Conservation (phyloP, 2,888 invertebrate species). For the Lacanobia wlatinum region DNA sequence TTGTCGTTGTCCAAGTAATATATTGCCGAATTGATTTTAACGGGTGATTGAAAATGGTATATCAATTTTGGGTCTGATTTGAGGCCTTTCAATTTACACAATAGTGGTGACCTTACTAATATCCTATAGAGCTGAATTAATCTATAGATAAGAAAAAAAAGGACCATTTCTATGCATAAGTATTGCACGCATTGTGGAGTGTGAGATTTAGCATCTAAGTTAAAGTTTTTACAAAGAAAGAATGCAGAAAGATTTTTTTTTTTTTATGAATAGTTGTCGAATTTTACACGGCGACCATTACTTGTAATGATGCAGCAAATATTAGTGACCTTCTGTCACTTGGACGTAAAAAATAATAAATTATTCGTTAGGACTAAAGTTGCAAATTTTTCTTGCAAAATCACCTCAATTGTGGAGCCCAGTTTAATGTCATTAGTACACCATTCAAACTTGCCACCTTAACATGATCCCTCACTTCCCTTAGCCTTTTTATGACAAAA, state of each 20-base stretch:
- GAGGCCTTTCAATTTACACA: constrained; percentile 6
- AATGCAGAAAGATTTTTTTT: neutral
- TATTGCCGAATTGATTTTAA: constrained; percentile 14
- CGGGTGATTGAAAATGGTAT: constrained; percentile 1
- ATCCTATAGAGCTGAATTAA: no score
- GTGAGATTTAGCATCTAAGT: no score
- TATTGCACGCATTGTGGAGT: no score
- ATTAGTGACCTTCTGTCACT: neutral
- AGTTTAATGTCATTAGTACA: constrained; percentile 2
- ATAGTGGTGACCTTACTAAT: constrained; percentile 13
- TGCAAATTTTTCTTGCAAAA: neutral
- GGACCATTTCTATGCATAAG: neutral
- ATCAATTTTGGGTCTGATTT: constrained; percentile 12
- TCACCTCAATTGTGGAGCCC: neutral
- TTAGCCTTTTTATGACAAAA: constrained; percentile 16
- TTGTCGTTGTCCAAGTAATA: constrained; percentile 1
- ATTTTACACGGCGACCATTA: neutral
- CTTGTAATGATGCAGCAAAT: neutral
- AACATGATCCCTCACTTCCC: constrained; percentile 6
- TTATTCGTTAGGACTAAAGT: neutral
- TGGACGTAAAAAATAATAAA: neutral
- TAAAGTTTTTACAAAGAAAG: neutral
- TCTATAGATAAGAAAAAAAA: neutral
- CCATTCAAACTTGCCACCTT: neutral
- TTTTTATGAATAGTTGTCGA: neutral